Base-by-base conservation (phyloP, 1,140 invertebrate genomes). In the Amyelois transitella region DNA sequence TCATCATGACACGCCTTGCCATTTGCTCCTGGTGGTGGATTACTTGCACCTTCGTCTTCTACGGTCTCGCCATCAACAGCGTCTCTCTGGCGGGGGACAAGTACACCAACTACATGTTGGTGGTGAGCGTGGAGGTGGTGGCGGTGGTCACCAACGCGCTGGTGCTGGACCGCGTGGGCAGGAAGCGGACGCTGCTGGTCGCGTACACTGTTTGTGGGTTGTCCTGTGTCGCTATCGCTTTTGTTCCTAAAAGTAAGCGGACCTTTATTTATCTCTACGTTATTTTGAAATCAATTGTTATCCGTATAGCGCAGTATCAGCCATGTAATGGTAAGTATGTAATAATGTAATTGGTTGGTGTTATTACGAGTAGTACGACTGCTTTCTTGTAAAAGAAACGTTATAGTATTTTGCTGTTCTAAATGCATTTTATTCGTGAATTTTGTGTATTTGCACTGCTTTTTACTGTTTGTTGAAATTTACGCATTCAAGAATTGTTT, bases 61-160 rank as follows among this genome's bases (percentile, higher is more conserved):
- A 96, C 68, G 96, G 95, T 0, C 77, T 96, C 5, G 94, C 94
- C 0, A 90, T 96, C 24, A 95, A 95, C 72, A 92, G 94, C 0
- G 93, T 94, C 8, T 90, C 93, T 18, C 83, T 96, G 22, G 91
- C 91, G 12, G 94, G 94, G 0, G 91, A 93, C 68, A 90, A 91
- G 64, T 94, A 94, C 75, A 83, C 91, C 8, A 94, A 94, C 75
- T 94, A 94, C 66, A 92, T 93, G 48, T 82, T 92, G 55, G 91
- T 94, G n/a, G 90, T 91, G 18, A 78, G 91, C 10, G 90, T 94
- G 4, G 94, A 95, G 79, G 91, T 94, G 58, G 93, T 94, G 0
- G 92, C 91, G 0, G 94, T 95, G 65, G 87, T 93, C 48, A 61
- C 92, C 38, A 92, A 91, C 10, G 92, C 92, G 32, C 70, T 92